Evolutionary conservation across 2,888 invertebrate genomes (phyloP).

Genomic region (Taphrorychus bicolor): DNA sequence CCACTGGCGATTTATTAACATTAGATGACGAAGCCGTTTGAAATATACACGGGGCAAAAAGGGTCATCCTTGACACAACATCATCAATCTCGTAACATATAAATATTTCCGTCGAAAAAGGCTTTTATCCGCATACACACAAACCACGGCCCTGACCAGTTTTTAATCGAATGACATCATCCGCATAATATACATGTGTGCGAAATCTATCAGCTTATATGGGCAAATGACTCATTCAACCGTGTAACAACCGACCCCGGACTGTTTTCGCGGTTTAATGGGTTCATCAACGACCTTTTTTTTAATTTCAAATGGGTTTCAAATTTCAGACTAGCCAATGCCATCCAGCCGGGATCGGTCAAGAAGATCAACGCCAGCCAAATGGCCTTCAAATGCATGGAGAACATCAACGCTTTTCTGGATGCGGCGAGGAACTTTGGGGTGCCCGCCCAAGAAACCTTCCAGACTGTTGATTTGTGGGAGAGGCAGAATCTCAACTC

Average conservation of each 20-base stretch:
- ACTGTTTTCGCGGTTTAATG: conserved; percentile 17
- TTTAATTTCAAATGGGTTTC: too few relatives aligned
- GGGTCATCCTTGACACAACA: not conserved
- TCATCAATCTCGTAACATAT: conserved; percentile 3
- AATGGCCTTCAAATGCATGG: conserved; percentile 98
- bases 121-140: conserved; percentile 6
- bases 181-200: conserved; percentile 16
- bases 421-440: conserved; percentile 85
- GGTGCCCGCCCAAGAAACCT: conserved; percentile 92
- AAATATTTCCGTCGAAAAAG: conserved; percentile 20
- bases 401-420: conserved; percentile 95
- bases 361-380: conserved; percentile 88
- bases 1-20: too few relatives aligned
- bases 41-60: too few relatives aligned
- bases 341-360: conserved; percentile 82
- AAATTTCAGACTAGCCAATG: conserved; percentile 77
- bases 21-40: too few relatives aligned
- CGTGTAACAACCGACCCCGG: conserved; percentile 29
- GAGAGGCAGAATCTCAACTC: conserved; percentile 96
- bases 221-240: conserved; percentile 40
- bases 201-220: conserved; percentile 39
- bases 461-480: conserved; percentile 98
- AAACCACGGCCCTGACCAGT: conserved; percentile 33
- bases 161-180: conserved; percentile 39
- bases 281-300: too few relatives aligned